Conservation (phyloP, 2,113 vertebrate genomes). For the Pollachius pollachius region DNA sequence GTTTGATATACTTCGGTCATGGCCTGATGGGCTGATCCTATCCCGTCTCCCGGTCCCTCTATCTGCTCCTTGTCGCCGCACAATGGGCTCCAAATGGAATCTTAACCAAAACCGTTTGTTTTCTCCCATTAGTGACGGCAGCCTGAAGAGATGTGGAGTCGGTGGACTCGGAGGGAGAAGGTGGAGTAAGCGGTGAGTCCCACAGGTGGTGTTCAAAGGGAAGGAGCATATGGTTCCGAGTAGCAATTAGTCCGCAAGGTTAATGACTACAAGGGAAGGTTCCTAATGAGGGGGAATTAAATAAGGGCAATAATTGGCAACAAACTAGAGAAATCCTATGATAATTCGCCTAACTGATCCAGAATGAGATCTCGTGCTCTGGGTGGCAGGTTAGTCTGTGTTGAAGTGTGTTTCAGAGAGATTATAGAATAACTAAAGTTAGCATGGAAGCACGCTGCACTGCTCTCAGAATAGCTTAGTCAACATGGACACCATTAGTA, state of each 20-base stretch:
- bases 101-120: slow-evolving; percentile 15
- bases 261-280: slow-evolving; percentile 53
- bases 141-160: no score
- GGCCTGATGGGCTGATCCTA: slow-evolving; percentile 46
- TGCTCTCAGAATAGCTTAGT: no score
- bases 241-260: slow-evolving; percentile 52
- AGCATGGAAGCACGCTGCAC: not conserved
- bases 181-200: slow-evolving; percentile 21
- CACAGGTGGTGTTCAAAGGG: slow-evolving; percentile 30
- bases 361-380: not conserved
- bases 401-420: not conserved
- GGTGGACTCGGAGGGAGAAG: slow-evolving; percentile 13
- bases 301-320: slow-evolving; percentile 36
- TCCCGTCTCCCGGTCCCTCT: slow-evolving; percentile 10
- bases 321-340: slow-evolving; percentile 27
- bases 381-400: no score
- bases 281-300: slow-evolving; percentile 47
- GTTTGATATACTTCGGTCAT: slow-evolving; percentile 42
- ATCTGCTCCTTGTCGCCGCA: slow-evolving; percentile 5
- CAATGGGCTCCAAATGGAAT: slow-evolving; percentile 18
- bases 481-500: no score
- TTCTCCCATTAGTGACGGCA: no score
- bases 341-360: slow-evolving; percentile 17
- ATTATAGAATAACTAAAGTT: not conserved
- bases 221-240: slow-evolving; percentile 49